Base-by-base conservation (phyloP, 2,113 vertebrate genomes). In the Pundamilia nyererei region DNA sequence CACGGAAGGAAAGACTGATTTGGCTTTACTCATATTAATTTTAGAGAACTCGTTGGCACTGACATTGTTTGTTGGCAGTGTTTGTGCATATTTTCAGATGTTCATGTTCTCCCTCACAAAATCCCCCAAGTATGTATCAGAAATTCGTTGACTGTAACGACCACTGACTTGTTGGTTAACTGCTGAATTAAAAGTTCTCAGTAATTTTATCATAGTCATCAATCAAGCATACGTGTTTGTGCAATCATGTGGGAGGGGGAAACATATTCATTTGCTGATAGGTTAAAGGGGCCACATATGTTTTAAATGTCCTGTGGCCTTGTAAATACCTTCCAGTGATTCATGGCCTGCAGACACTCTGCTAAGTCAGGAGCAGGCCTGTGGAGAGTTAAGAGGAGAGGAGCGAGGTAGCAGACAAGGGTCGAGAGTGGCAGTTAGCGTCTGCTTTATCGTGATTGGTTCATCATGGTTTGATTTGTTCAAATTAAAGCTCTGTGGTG, bases 291-390 rank as follows among this genome's bases (percentile, higher is more conserved):
- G 88, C 58, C 88, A 94, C 94, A 94, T 85, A 75, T 95, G 94
- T 94, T 96, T 96, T 68, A 94, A 94, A 94, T 84, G 93, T 94
- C 92, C 89, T 85, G 84, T 89, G 92, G 92, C 94, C 93, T 91
- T 91, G 95, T 94, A 94, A 95, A 96, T 95, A 91, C 94, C 87
- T 93, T 89, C 60, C 87, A 81, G 81, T 94, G 93, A 95, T 94
- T 93, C 89, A 95, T 87, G 86, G 87, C 93, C 87, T 89, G 92
- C 94, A 94, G 92, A 86, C 21, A 51, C 80, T 89, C 83, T 79
- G 92, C 88, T 90, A 86, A 89, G 79, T 85, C 83, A 82, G 86
- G 91, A 40, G 19, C 65, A 49, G 88, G 84, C 72, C 81, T 72
- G 79, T 53, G 83, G 81, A 85, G 82, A 91, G 56, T 79, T 86